A percentile compares a stretch with the other conserved stretches of the same genome.
phyloP scores from a whole-genome alignment of 2,797 vertebrate species.

The Paratrypauchen microcephalus region DNA sequence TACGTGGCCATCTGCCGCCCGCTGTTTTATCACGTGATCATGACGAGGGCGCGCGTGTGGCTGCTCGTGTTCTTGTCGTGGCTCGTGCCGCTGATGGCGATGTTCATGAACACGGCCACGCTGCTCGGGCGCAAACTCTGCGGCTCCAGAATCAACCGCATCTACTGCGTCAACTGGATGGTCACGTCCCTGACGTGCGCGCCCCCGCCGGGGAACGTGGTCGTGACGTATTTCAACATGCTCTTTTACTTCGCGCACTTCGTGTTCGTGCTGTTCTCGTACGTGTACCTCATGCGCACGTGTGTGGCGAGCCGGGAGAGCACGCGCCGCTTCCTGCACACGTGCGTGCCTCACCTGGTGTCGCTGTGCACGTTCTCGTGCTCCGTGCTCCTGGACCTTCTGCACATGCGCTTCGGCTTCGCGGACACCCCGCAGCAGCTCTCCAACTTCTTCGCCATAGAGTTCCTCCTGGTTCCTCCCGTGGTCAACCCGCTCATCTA shows the following conservation, averaged over 20 bases:
- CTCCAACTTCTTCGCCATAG: conserved; percentile 33
- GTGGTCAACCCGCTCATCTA: conserved; percentile 48
- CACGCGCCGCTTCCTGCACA: conserved; percentile 50
- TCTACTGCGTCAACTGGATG: conserved; percentile 52
- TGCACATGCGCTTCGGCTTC: conserved; percentile 42
- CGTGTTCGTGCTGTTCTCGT: conserved; percentile 44
- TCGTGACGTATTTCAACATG: conserved; percentile 30
- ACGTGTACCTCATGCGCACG: conserved; percentile 33
- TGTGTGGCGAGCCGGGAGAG: conserved; percentile 31
- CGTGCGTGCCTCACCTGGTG: conserved; percentile 61
- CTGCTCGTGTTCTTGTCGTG: conserved; percentile 34
- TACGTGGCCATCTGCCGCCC: conserved; percentile 56
- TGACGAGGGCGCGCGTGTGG: conserved; percentile 27
- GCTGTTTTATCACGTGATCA: conserved; percentile 37
- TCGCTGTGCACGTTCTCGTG: conserved; percentile 33
- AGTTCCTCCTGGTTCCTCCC: conserved; percentile 39
- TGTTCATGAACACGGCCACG: conserved; percentile 44
- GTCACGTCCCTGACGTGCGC: conserved; percentile 27
- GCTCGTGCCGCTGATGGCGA: conserved; percentile 27
- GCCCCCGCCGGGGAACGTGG: background rate
- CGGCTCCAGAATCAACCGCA: conserved; percentile 16
- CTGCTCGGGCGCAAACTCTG: conserved; percentile 30
- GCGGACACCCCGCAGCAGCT: background rate
- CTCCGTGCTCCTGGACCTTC: conserved; percentile 48
- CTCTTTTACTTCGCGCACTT: conserved; percentile 28